A percentile compares a stretch with the other conserved stretches of the same genome.
phyloP scores from a whole-genome alignment of 1,140 invertebrate species.

The Copidosoma floridanum region DNA sequence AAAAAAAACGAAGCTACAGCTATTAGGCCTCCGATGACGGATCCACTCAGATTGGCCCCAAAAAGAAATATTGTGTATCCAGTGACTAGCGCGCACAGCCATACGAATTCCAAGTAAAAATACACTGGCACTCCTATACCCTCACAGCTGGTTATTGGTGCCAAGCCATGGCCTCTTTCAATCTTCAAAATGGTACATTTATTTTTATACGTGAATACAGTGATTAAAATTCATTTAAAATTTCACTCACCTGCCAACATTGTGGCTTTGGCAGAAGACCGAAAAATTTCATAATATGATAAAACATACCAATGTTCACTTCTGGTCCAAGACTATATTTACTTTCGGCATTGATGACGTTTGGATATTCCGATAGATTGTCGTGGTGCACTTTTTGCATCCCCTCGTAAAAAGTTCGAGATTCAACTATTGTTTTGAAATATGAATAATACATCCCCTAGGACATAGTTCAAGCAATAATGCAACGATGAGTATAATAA shows the following conservation, averaged over 20 bases:
- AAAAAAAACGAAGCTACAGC: conserved; percentile 70
- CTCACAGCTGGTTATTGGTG: conserved; percentile 73
- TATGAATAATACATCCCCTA: conserved; percentile 87
- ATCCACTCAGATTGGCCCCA: conserved; percentile 64
- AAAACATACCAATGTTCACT: conserved; percentile 64
- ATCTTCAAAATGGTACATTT: conserved; percentile 58
- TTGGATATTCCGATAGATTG: conserved; percentile 77
- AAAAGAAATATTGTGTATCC: conserved; percentile 66
- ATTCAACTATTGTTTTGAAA: conserved; percentile 76
- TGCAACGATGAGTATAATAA: too few relatives aligned
- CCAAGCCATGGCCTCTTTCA: conserved; percentile 63
- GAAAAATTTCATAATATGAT: conserved; percentile 56
- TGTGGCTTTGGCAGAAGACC: conserved; percentile 41
- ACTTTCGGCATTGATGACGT: conserved; percentile 75
- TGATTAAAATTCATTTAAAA: not conserved
- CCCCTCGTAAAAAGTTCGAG: conserved; percentile 65
- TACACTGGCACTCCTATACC: conserved; percentile 73
- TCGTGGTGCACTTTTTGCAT: conserved; percentile 68
- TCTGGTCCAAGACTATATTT: conserved; percentile 83
- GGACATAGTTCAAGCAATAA: too few relatives aligned
- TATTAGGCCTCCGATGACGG: conserved; percentile 68
- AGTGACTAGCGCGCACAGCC: conserved; percentile 66
- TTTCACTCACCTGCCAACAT: conserved; percentile 48
- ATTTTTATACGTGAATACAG: too few relatives aligned
- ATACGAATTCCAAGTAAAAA: conserved; percentile 73